Base-by-base conservation (phyloP, 2,888 invertebrate species). In the Temnothorax rugatulus region DNA sequence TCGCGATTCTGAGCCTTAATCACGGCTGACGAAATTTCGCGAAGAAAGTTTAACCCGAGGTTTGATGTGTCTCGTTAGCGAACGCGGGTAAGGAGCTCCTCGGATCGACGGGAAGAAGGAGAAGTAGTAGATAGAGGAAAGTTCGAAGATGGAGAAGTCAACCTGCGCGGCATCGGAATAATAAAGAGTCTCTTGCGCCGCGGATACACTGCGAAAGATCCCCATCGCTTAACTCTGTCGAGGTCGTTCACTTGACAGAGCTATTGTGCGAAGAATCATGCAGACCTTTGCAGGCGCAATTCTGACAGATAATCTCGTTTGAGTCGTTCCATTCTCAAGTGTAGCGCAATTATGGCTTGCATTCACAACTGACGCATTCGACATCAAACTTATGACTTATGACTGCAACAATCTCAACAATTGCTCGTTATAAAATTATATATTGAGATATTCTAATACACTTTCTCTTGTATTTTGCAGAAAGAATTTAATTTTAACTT, bases 1-100 rank as follows among this genome's bases (percentile, higher is more conserved):
- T 81, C 44, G 87, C 88, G 91, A 92, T 91, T 91, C 88, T 81
- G 87, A 83, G 90, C 88, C 90, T 93, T 92, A 93, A 93, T 93
- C 91, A 91, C 87, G 89, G 83, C 90, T 87, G 87, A 87, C 86
- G 90, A 91, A 91, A 91, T 91, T 90, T 86, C 87, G 61, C 86
- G 84, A 87, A 86, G 90, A 11, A 92, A 92, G 92, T 89, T 91
- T 92, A 87, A 64, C 88, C 79, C 86, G 84, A 85, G 89, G 89
- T 90, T 91, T 91, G 91, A 93, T 90, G 90, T 90, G 89, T 91
- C 91, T 93, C 92, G 92, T 92, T 91, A 92, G 89, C 77, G 74
- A 41, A 34, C 61, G 69, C 68, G 81, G 59, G 83, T 73, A 52
- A 66, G 66, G 79, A 63, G 68, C 54, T 57, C 61, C 54, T 57